Evolutionary conservation across 2,888 invertebrate species (phyloP), one percentile per base, ranked within the genome.

Genomic region (Drosophila monieri): DNA sequence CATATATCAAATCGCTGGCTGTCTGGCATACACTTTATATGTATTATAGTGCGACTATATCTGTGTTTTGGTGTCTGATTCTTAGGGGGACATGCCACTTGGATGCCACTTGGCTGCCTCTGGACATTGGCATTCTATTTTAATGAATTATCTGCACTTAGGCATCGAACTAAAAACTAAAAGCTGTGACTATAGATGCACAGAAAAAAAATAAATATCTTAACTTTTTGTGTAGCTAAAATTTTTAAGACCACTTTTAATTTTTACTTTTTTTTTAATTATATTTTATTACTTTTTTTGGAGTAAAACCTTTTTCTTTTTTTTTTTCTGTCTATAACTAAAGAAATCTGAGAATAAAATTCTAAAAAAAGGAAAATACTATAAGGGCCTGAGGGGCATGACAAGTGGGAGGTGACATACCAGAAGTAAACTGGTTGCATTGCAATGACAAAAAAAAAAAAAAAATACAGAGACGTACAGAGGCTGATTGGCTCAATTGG

Each of bases 401-500:
- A 21, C 10, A 21, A 6, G 39, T 27, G 37, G 48, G 37, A 14
- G 25, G 37, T 37, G 23, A n/a, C 8, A 27, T 44, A 35, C 41
- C 44, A 62, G 64, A 46, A 39, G 30, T 30, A 15, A 37, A 37
- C 23, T 44, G 49, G 12, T 46, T 46, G 64, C 62, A 64, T 37
- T 64, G 62, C 62, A 64, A 64, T 64, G 62, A 51, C 44, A 30
- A 62, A 23, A 64, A 51, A 27, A 27, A 51, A 27, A 27, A 27
- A 27, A 27, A 27, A 27, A 64, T 37, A 46, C 44, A 67, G 65
- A 57, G 65, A 57, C 43, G 53, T 53, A 65, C 72, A 68, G 66
- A 77, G 74, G 81, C 91, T 91, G 91, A 91, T 91, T 91, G 91
- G 90, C 91, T 91, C 90, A 91, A 91, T 91, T 91, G 91, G 88